Evolutionary conservation across 2,888 invertebrate species (phyloP).

Genomic region (Apamea crenata): DNA sequence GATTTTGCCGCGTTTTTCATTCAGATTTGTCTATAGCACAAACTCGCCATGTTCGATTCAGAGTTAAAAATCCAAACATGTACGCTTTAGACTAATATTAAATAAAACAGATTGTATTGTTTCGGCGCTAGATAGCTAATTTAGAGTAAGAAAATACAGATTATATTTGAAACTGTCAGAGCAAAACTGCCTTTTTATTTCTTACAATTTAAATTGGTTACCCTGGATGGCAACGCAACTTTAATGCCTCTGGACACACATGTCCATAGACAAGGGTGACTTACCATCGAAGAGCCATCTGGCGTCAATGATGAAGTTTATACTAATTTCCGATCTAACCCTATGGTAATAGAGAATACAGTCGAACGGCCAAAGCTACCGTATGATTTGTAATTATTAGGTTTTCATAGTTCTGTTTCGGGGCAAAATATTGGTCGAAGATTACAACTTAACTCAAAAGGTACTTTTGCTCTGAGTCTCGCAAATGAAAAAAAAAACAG

Average conservation of each 20-base stretch:
- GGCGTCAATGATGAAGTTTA: background rate
- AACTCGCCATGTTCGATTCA: conserved; percentile 9
- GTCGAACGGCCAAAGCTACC: background rate
- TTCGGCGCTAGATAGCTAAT: conserved; percentile 57
- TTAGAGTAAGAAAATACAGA: conserved; percentile 46
- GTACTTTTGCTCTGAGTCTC: conserved; percentile 6
- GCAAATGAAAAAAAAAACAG: background rate
- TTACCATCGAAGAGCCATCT: too few species aligned
- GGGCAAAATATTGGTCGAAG: background rate
- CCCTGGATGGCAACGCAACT: background rate
- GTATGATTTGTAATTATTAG: background rate
- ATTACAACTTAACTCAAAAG: background rate
- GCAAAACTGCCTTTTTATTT: conserved; percentile 39
- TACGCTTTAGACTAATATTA: conserved; percentile 37
- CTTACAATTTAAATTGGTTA: background rate
- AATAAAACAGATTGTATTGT: conserved; percentile 40
- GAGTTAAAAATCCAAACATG: conserved; percentile 14
- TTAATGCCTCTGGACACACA: background rate
- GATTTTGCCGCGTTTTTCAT: background rate
- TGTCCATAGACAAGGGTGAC: too few species aligned
- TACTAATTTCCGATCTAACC: background rate
- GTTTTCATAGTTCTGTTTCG: background rate
- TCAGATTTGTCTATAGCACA: conserved; percentile 1
- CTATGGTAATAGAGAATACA: background rate
- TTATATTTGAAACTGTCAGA: conserved; percentile 40